Evolutionary conservation across 2,888 invertebrate species (phyloP).

Genomic region (Gymnosoma rotundatum): DNA sequence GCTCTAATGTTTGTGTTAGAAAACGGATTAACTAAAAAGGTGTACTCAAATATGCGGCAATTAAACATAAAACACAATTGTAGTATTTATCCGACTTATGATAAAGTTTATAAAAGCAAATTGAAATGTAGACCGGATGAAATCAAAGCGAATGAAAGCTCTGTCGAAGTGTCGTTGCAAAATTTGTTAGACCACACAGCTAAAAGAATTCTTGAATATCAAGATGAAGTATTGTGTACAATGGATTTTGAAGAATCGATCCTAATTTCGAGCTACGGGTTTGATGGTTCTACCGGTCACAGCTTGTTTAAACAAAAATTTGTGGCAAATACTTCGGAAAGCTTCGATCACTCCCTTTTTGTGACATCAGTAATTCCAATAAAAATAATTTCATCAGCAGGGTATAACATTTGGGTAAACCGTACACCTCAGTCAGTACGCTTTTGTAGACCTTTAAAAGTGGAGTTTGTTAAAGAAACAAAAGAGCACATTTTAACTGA

Average conservation of each 20-base stretch:
- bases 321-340: slow-evolving; percentile 9
- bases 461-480: slow-evolving; percentile 51
- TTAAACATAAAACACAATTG: slow-evolving; percentile 23
- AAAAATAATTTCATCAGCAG: slow-evolving; percentile 13
- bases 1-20: slow-evolving; percentile 32
- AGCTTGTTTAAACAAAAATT: slow-evolving; percentile 54
- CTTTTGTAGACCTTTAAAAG: slow-evolving; percentile 60
- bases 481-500: slow-evolving; percentile 48
- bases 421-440: slow-evolving; percentile 54
- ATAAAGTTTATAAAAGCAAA: slow-evolving; percentile 18
- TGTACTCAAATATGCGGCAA: slow-evolving; percentile 33
- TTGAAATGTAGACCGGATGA: slow-evolving; percentile 15
- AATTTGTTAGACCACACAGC: slow-evolving; percentile 43
- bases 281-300: slow-evolving; percentile 57
- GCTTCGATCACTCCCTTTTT: slow-evolving; percentile 44
- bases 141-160: slow-evolving; percentile 42
- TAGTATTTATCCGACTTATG: slow-evolving; percentile 32
- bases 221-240: slow-evolving; percentile 30
- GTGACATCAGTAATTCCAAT: slow-evolving; percentile 56
- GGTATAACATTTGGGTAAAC: slow-evolving; percentile 50
- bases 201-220: slow-evolving; percentile 35
- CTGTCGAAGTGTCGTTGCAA: slow-evolving; percentile 40
- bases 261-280: slow-evolving; percentile 47
- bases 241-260: slow-evolving; percentile 23
- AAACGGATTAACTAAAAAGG: slow-evolving; percentile 37